Conservation (phyloP, 2,888 invertebrate species). For the Trisateles emortualis region DNA sequence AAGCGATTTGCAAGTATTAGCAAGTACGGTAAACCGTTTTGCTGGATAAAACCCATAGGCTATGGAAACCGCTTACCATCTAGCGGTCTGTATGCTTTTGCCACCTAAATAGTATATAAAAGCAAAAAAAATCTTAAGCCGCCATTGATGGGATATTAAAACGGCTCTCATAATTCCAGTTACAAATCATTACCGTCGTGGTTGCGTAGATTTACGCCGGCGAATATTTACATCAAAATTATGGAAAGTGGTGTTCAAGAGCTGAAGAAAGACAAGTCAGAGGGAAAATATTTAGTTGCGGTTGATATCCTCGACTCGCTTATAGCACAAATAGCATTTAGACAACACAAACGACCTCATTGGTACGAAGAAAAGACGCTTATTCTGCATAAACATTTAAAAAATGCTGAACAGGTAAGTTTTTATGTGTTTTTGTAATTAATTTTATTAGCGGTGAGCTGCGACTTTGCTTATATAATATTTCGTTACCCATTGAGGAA, state of each 20-base stretch:
- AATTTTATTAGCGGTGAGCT: too few species aligned
- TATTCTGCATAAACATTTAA: constrained; percentile 81
- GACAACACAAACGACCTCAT: constrained; percentile 75
- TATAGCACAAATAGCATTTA: constrained; percentile 79
- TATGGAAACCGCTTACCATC: too few species aligned
- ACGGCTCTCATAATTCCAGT: constrained; percentile 51
- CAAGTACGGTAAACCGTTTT: too few species aligned
- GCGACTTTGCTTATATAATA: too few species aligned
- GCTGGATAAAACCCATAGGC: too few species aligned
- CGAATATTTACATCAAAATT: constrained; percentile 73
- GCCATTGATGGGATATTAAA: too few species aligned
- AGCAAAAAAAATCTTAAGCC: too few species aligned
- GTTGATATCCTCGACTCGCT: constrained; percentile 82
- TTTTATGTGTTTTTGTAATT: too few species aligned
- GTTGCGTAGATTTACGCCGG: constrained; percentile 87
- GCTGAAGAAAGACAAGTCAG: constrained; percentile 65
- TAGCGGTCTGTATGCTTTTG: too few species aligned
- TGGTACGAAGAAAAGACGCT: constrained; percentile 89
- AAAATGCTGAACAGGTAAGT: constrained; percentile 61
- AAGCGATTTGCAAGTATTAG: too few species aligned
- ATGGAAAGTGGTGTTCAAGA: constrained; percentile 71
- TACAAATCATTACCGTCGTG: constrained; percentile 77
- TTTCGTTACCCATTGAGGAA: too few species aligned
- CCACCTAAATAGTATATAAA: too few species aligned
- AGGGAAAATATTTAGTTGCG: constrained; percentile 66